Conservation (phyloP, 2,797 vertebrate genomes). For the Cichlasoma orientale region DNA sequence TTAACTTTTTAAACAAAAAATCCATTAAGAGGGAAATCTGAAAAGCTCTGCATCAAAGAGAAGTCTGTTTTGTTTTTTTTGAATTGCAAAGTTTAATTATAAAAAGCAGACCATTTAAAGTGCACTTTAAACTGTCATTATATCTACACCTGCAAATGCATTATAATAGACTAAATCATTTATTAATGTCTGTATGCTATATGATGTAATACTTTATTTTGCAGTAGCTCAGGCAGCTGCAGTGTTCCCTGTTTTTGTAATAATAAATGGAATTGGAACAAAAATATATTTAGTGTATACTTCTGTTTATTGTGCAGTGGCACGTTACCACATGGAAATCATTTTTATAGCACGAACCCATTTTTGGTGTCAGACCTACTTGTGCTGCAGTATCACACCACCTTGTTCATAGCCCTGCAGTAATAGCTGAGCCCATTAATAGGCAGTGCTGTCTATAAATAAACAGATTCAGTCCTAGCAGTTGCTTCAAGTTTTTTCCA, state of each 20-base stretch:
- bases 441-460: slow-evolving; percentile 64
- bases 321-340: slow-evolving; percentile 23
- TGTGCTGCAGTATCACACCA: slow-evolving; percentile 45
- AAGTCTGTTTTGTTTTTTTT: not conserved
- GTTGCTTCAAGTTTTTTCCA: slow-evolving; percentile 46
- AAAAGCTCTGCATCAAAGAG: not conserved
- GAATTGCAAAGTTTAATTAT: not conserved
- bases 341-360: slow-evolving; percentile 12
- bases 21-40: not conserved
- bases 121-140: not conserved
- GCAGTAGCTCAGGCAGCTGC: not conserved
- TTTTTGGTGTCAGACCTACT: slow-evolving; percentile 32
- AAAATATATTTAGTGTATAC: too few relatives aligned
- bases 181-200: not conserved
- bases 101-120: not conserved
- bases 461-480: slow-evolving; percentile 58
- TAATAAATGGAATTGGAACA: not conserved
- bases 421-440: slow-evolving; percentile 63
- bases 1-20: slow-evolving; percentile 18
- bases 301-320: not conserved
- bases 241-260: not conserved
- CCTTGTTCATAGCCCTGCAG: slow-evolving; percentile 42
- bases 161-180: not conserved
- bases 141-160: not conserved
- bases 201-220: not conserved